phyloP scores from a whole-genome alignment of 1,140 invertebrate genomes.

The Maniola jurtina region DNA sequence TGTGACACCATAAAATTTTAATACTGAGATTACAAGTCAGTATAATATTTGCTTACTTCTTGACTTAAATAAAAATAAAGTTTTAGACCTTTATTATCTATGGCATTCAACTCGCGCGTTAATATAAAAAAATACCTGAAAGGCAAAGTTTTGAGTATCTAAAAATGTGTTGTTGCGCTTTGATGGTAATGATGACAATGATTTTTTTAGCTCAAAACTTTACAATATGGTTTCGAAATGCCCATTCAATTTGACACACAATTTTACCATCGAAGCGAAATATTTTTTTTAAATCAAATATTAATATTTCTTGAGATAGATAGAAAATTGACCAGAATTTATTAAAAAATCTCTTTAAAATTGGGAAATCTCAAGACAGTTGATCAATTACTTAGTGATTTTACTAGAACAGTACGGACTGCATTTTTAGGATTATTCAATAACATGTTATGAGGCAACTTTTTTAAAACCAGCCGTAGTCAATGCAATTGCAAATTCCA shows the following conservation, averaged over 20 bases:
- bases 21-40: too few relatives aligned
- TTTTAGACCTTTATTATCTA: too few relatives aligned
- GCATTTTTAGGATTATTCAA: background rate
- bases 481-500: constrained; percentile 8
- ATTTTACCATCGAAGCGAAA: constrained; percentile 27
- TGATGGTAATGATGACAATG: constrained; percentile 26
- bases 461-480: background rate
- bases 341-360: background rate
- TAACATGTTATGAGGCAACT: background rate
- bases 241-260: background rate
- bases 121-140: constrained; percentile 5
- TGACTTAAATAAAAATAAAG: too few relatives aligned
- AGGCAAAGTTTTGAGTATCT: constrained; percentile 7
- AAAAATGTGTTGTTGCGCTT: constrained; percentile 11
- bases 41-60: too few relatives aligned
- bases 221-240: constrained; percentile 9
- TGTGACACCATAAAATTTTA: too few relatives aligned
- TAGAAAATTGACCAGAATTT: background rate
- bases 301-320: constrained; percentile 14
- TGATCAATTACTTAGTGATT: constrained; percentile 3
- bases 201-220: background rate
- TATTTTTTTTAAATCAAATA: background rate
- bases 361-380: background rate
- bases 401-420: constrained; percentile 9
- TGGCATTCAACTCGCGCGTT: too few relatives aligned